Evolutionary conservation across 2,888 invertebrate genomes (phyloP).

Genomic region (Margaritifera margaritifera): DNA sequence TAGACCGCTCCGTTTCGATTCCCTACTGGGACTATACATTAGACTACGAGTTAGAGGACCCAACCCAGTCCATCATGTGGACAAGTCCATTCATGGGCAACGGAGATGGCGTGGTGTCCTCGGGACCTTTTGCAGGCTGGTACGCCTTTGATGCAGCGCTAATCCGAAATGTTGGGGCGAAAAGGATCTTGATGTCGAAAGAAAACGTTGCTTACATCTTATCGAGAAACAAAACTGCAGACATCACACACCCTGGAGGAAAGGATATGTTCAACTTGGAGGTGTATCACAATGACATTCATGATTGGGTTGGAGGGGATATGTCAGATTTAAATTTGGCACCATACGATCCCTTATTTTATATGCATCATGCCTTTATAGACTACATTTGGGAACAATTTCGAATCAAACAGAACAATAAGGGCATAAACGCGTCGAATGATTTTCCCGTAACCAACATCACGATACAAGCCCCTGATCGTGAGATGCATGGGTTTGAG

Average conservation of each 20-base stretch:
- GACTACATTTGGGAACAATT: slow-evolving; percentile 48
- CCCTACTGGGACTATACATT: too few relatives aligned
- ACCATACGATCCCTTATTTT: slow-evolving; percentile 46
- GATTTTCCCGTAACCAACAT: slow-evolving; percentile 22
- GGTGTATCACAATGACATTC: slow-evolving; percentile 37
- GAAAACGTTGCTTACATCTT: too few relatives aligned
- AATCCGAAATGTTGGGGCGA: too few relatives aligned
- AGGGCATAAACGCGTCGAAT: slow-evolving; percentile 15
- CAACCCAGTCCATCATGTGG: too few relatives aligned
- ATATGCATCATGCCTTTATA: slow-evolving; percentile 42
- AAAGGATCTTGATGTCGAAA: too few relatives aligned
- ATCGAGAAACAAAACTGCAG: background rate
- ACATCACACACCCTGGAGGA: slow-evolving; percentile 9
- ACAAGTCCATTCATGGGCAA: too few relatives aligned
- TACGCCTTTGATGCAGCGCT: background rate
- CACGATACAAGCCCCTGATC: slow-evolving; percentile 20
- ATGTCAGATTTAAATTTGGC: slow-evolving; percentile 38
- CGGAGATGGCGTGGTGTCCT: too few relatives aligned
- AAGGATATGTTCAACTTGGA: slow-evolving; percentile 36
- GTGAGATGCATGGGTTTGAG: slow-evolving; percentile 33
- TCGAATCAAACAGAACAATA: slow-evolving; percentile 19
- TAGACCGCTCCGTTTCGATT: too few relatives aligned
- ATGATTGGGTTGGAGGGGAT: slow-evolving; percentile 48
- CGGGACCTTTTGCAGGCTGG: too few relatives aligned
- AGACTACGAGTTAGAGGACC: too few relatives aligned